Conservation (phyloP, 1,140 invertebrate genomes). For the Ceratitis capitata region DNA sequence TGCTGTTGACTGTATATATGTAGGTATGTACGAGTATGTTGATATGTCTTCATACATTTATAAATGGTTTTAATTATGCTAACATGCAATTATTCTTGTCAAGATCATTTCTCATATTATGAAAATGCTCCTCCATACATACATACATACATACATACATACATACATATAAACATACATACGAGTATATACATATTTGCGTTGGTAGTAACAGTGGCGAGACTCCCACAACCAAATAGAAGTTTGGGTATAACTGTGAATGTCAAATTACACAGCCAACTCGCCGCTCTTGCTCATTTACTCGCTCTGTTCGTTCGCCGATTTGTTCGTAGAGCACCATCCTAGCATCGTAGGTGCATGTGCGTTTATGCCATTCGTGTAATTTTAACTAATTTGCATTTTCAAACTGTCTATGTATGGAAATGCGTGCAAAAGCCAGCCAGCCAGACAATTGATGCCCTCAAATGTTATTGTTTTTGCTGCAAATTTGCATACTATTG, state of each 20-base stretch:
- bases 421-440: not conserved
- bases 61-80: conserved; percentile 39
- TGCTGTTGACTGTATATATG: not conserved
- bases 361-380: not conserved
- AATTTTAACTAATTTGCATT: conserved; percentile 40
- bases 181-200: too few species aligned
- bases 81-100: conserved; percentile 40
- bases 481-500: conserved; percentile 40
- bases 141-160: too few species aligned
- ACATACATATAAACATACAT: too few species aligned
- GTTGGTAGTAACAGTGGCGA: not conserved
- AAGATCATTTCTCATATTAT: conserved; percentile 31
- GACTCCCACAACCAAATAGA: not conserved
- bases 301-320: not conserved
- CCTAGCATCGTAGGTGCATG: not conserved
- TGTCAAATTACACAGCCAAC: not conserved
- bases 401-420: not conserved
- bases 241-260: not conserved
- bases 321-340: not conserved
- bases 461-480: not conserved
- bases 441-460: not conserved
- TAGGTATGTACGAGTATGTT: not conserved
- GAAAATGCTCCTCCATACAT: not conserved
- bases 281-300: not conserved
- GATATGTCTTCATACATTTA: not conserved